These are phyloP conservation scores for Wasmannia auropunctata DNA, from an alignment of 1,140 invertebrate species.

Conservation along the genomic window DNA sequence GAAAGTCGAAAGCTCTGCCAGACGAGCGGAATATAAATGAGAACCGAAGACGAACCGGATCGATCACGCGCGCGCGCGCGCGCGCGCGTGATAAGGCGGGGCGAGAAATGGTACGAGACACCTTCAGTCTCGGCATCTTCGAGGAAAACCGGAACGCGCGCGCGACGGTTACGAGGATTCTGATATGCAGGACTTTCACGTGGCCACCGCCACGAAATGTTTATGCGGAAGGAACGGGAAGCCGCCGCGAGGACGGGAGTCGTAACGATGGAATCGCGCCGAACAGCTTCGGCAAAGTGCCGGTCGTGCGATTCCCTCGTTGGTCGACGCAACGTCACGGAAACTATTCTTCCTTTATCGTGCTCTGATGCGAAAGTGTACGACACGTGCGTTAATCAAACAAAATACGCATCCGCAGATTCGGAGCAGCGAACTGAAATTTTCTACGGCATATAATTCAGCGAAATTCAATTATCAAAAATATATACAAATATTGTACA, in stretches of 20 bases:
- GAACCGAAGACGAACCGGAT: constrained; percentile 70
- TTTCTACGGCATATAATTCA: too few species aligned
- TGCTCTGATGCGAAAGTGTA: not conserved
- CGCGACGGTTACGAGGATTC: constrained; percentile 61
- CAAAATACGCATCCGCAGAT: not conserved
- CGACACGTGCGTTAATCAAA: not conserved
- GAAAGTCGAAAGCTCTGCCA: constrained; percentile 67
- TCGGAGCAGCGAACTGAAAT: not conserved
- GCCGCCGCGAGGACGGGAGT: not conserved
- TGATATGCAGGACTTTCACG: constrained; percentile 36
- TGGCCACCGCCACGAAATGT: constrained; percentile 1
- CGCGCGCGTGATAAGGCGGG: constrained; percentile 67
- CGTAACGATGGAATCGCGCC: not conserved
- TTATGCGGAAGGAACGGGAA: constrained; percentile 2
- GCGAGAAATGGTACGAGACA: constrained; percentile 63
- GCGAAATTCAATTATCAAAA: not conserved
- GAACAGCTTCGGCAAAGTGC: constrained; percentile 10
- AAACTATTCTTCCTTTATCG: not conserved
- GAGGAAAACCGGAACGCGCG: constrained; percentile 48
- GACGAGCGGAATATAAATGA: constrained; percentile 74
- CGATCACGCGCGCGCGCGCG: constrained; percentile 64
- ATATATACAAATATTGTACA: not conserved
- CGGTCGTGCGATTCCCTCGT: not conserved
- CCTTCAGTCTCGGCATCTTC: constrained; percentile 48
- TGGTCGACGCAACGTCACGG: not conserved